A percentile compares a stretch with the other conserved stretches of the same genome.
Evolutionary conservation across 2,797 vertebrate species (phyloP).

Genomic region (Sebastes ruberrimus): DNA sequence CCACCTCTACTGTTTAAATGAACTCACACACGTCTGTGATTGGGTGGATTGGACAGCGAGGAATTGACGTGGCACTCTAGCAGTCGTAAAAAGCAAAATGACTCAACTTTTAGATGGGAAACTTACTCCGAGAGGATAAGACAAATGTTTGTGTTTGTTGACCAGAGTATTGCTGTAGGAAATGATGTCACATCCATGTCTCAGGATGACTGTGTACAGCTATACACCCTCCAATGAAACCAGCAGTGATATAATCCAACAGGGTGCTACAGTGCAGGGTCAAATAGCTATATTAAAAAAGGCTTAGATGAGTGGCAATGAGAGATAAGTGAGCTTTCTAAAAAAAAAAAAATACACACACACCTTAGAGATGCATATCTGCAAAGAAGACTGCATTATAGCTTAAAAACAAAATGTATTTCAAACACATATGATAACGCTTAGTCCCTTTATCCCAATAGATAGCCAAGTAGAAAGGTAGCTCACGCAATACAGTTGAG

Average conservation of each 20-base stretch:
- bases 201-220: constrained; percentile 76
- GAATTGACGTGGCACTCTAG: neutral
- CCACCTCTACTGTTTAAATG: constrained; percentile 34
- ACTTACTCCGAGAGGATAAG: neutral
- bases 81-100: neutral
- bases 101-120: constrained; percentile 1
- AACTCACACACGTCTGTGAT: constrained; percentile 40
- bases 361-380: constrained; percentile 52
- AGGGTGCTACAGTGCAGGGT: constrained; percentile 77
- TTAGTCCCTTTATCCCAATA: constrained; percentile 77
- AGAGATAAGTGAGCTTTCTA: constrained; percentile 30
- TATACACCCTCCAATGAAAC: constrained; percentile 74
- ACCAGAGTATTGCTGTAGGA: constrained; percentile 50
- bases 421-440: constrained; percentile 59
- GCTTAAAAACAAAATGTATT: constrained; percentile 59
- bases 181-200: constrained; percentile 74
- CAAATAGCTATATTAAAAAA: constrained; percentile 35
- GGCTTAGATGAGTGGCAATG: constrained; percentile 1
- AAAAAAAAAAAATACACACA: constrained; percentile 18
- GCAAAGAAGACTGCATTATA: constrained; percentile 42
- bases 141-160: constrained; percentile 17
- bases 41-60: constrained; percentile 5
- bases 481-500: constrained; percentile 77
- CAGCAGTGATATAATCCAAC: constrained; percentile 76
- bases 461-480: constrained; percentile 77